Base-by-base conservation (phyloP, 1,140 invertebrate species). In the Megalopta genalis region DNA sequence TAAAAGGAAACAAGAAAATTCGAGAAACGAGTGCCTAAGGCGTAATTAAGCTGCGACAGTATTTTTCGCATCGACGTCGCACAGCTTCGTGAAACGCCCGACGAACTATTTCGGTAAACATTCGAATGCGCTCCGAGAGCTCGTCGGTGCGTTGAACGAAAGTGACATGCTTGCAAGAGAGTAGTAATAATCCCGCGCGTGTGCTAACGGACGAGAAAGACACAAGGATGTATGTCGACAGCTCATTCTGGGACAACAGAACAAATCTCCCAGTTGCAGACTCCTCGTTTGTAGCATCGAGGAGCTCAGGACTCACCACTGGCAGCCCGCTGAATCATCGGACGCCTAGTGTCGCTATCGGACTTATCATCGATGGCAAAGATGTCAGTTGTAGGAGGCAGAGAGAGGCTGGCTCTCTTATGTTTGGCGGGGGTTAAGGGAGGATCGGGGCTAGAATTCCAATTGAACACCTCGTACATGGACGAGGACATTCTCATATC, bases 391-490 rank as follows among this genome's bases (percentile, higher is more conserved):
- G 91, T 91, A 88, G 91, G 90, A 90, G 91, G 92, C 82, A 93
- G 87, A 87, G 91, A 92, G 89, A 92, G 92, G 86, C 91, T 93
- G 86, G 91, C 92, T 92, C 92, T 93, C 88, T 92, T 92, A 91
- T 87, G 89, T 91, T 92, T 93, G 83, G 88, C 91, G 86, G 92
- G 89, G 87, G 90, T 93, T 92, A 92, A 88, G 81, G 91, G 90
- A 88, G 91, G 90, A 90, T 93, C 92, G 78, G 93, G 88, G 88
- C 90, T 90, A 90, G 88, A 86, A 90, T 93, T 94, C 95, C 95
- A 96, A 94, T 95, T 95, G 93, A 96, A 95, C 86, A 96, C 95
- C 93, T 96, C 95, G 93, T 96, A 95, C 95, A 96, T 96, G 90
- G 95, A 96, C 91, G 95, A 94, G 90, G 95, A 95, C 93, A 95